These are phyloP conservation scores for Rhinichthys osculus DNA, from an alignment of 2,797 vertebrate species.

Conservation along the genomic window DNA sequence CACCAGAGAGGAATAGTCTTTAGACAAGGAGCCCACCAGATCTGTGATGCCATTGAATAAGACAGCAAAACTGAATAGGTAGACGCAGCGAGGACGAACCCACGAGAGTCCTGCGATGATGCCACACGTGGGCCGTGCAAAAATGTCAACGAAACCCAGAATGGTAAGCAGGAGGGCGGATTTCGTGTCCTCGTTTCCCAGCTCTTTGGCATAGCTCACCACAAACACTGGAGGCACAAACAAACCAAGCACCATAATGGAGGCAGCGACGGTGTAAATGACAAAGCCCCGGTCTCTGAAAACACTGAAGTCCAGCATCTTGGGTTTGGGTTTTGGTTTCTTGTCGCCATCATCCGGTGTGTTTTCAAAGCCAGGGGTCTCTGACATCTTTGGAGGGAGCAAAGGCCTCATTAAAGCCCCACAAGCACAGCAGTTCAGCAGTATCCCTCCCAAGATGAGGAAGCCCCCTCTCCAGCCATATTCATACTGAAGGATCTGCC, in stretches of 20 bases:
- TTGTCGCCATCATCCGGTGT: conserved; percentile 33
- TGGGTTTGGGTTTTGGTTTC: conserved; percentile 64
- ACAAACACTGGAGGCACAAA: conserved; percentile 87
- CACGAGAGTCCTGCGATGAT: conserved; percentile 78
- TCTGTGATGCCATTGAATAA: conserved; percentile 84
- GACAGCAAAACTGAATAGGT: conserved; percentile 86
- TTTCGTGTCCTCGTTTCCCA: conserved; percentile 77
- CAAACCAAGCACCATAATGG: conserved; percentile 87
- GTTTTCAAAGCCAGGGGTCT: conserved; percentile 31
- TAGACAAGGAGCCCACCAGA: conserved; percentile 80
- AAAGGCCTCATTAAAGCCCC: conserved; percentile 85
- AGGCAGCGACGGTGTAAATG: conserved; percentile 80
- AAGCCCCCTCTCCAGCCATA: conserved; percentile 87
- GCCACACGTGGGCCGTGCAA: conserved; percentile 84
- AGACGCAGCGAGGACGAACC: conserved; percentile 83
- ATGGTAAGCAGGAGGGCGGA: conserved; percentile 84
- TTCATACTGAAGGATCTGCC: conserved; percentile 79
- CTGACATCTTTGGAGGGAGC: conserved; percentile 62
- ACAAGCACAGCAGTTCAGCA: conserved; percentile 86
- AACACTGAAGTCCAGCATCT: conserved; percentile 83
- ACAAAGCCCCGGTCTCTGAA: conserved; percentile 83
- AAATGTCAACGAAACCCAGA: conserved; percentile 85
- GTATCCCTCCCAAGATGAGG: conserved; percentile 84
- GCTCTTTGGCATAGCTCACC: conserved; percentile 85
- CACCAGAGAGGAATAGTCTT: conserved; percentile 77